Percentiles rank a stretch among this genome's conserved stretches.
Evolutionary conservation across 2,888 invertebrate genomes (phyloP).

Genomic region (Didymodactylos carnosus): DNA sequence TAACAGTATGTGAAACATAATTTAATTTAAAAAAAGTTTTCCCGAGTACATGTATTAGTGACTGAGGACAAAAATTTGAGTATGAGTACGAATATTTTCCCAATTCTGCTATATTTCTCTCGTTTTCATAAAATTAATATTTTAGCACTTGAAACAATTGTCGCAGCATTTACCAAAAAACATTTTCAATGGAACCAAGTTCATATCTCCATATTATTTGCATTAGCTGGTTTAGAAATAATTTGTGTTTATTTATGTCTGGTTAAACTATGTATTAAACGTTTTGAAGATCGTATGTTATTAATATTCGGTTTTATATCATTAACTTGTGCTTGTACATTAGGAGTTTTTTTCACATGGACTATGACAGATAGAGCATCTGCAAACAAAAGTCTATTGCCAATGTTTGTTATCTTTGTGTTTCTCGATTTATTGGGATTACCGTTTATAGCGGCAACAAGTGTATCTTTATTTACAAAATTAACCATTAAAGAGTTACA

Average conservation of each 20-base stretch:
- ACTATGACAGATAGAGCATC: too few relatives aligned
- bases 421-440: conserved; percentile 23
- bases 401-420: conserved; percentile 20
- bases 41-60: too few relatives aligned
- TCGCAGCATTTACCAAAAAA: conserved; percentile 31
- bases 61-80: too few relatives aligned
- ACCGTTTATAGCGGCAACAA: conserved; percentile 23
- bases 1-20: too few relatives aligned
- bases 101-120: too few relatives aligned
- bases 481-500: conserved; percentile 24
- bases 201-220: conserved; percentile 34
- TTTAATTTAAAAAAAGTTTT: too few relatives aligned
- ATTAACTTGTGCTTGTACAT: conserved; percentile 23
- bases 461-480: conserved; percentile 27
- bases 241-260: conserved; percentile 27
- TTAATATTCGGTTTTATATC: conserved; percentile 26
- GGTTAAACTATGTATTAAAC: conserved; percentile 26
- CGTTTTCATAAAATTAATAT: too few relatives aligned
- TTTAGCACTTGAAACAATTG: conserved; percentile 35
- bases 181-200: conserved; percentile 30
- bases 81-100: too few relatives aligned
- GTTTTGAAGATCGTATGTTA: conserved; percentile 26
- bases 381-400: neutral
- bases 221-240: conserved; percentile 31
- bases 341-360: conserved; percentile 20